These are phyloP conservation scores for Channallabes apus DNA, from an alignment of 2,797 vertebrate species.

Conservation along the genomic window DNA sequence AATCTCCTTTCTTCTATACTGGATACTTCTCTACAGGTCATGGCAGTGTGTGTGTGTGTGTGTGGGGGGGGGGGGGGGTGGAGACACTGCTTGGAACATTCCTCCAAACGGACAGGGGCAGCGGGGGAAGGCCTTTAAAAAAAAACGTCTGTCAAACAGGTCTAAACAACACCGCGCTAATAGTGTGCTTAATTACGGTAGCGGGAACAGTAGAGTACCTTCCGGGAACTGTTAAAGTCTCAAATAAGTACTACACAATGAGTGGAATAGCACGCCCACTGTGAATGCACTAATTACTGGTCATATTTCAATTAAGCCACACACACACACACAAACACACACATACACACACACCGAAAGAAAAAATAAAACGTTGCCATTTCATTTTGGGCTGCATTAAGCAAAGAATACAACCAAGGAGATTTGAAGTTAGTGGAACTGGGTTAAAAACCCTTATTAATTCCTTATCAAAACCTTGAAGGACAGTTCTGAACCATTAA, in stretches of 20 bases:
- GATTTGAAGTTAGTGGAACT: no score
- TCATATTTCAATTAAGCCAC: not conserved
- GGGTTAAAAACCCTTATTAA: no score
- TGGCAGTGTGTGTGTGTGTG: slow-evolving; percentile 10
- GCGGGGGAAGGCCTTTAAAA: not conserved
- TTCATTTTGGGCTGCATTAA: no score
- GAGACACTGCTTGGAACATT: slow-evolving; percentile 22
- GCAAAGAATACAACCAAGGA: no score
- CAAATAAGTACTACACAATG: not conserved
- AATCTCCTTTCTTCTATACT: slow-evolving; percentile 39
- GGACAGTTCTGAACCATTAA: no score
- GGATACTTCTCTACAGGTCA: slow-evolving; percentile 44
- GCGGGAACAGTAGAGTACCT: not conserved
- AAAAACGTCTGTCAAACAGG: not conserved
- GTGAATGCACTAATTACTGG: not conserved
- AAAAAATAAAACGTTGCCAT: no score
- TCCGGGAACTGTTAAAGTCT: not conserved
- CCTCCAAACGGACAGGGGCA: not conserved
- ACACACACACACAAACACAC: no score
- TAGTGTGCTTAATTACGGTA: not conserved
- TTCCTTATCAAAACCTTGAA: no score
- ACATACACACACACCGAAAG: no score
- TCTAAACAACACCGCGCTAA: not conserved
- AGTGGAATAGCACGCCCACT: not conserved
- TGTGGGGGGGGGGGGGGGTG: slow-evolving; percentile 17